These are phyloP conservation scores for Phalera bucephala DNA, from an alignment of 2,888 invertebrate genomes.

Conservation along the genomic window DNA sequence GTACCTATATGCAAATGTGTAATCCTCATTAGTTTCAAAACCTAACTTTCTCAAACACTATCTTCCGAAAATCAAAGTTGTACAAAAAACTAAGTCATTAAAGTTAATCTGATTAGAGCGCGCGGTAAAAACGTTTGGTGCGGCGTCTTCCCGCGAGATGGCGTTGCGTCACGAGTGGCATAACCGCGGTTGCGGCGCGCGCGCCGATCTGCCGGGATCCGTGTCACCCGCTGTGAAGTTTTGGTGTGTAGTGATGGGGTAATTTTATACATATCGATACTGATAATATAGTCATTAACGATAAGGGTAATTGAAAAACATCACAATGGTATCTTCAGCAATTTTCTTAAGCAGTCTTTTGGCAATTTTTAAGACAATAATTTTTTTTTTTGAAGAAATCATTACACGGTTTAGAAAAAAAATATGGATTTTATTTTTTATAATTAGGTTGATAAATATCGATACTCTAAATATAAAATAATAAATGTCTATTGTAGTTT, in stretches of 20 bases:
- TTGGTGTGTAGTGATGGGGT: constrained; percentile 42
- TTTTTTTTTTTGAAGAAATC: too few relatives aligned
- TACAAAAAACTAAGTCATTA: constrained; percentile 7
- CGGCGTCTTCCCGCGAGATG: constrained; percentile 51
- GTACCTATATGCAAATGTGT: too few relatives aligned
- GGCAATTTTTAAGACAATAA: too few relatives aligned
- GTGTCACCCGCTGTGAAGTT: constrained; percentile 47
- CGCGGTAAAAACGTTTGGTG: constrained; percentile 34
- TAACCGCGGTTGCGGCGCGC: constrained; percentile 51
- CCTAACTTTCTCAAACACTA: neutral
- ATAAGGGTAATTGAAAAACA: too few relatives aligned
- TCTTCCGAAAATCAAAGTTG: neutral
- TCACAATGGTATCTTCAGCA: too few relatives aligned
- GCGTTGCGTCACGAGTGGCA: constrained; percentile 56
- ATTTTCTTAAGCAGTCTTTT: too few relatives aligned
- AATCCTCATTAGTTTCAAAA: neutral
- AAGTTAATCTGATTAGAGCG: constrained; percentile 28
- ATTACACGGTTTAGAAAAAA: too few relatives aligned
- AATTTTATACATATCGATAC: constrained; percentile 3
- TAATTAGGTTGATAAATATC: too few relatives aligned
- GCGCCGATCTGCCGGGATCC: constrained; percentile 37
- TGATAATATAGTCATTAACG: too few relatives aligned
- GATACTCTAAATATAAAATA: too few relatives aligned
- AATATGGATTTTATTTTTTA: too few relatives aligned
- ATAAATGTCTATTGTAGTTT: too few relatives aligned